phyloP scores from a whole-genome alignment of 2,888 invertebrate species.

The Cryptus armator region DNA sequence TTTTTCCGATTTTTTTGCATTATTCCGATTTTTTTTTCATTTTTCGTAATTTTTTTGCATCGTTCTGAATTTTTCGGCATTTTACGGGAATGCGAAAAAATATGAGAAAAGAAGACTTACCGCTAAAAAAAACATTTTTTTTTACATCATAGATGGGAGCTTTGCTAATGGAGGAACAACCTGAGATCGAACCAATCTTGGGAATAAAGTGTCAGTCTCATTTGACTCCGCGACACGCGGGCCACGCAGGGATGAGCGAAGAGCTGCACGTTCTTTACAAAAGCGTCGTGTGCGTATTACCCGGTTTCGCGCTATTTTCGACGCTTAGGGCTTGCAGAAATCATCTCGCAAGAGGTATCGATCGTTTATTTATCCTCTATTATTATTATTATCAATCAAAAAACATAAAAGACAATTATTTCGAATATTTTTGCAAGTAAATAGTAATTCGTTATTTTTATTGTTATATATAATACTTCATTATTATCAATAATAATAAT shows the following conservation, averaged over 20 bases:
- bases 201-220: constrained; percentile 93
- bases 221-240: constrained; percentile 85
- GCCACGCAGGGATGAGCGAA: constrained; percentile 86
- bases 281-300: constrained; percentile 90
- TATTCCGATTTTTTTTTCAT: not conserved
- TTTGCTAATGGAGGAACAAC: constrained; percentile 92
- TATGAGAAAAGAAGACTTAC: not conserved
- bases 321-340: constrained; percentile 92
- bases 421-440: too few relatives aligned
- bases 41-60: not conserved
- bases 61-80: not conserved
- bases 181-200: constrained; percentile 93
- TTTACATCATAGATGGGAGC: constrained; percentile 88
- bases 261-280: constrained; percentile 92
- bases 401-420: too few relatives aligned
- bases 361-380: not conserved
- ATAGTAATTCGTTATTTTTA: too few relatives aligned
- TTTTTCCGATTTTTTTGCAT: too few relatives aligned
- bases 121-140: not conserved
- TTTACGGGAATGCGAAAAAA: not conserved
- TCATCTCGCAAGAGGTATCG: constrained; percentile 92
- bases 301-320: constrained; percentile 92
- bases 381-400: too few relatives aligned
- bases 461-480: too few relatives aligned
- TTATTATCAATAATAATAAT: not conserved